Evolutionary conservation across 1,140 invertebrate species (phyloP).

Genomic region (Orchesella cincta): DNA sequence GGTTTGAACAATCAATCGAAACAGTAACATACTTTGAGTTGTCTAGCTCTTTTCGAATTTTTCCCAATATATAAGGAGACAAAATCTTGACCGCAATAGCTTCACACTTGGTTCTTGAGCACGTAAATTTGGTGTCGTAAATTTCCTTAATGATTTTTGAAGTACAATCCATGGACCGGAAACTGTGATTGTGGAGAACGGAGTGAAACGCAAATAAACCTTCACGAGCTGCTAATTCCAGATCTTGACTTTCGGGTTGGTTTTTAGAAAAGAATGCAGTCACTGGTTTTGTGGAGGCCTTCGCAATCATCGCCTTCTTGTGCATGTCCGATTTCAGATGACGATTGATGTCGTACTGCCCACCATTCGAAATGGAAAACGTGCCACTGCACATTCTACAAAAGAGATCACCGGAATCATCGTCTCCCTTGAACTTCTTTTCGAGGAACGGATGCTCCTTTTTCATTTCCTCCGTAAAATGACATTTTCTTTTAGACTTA

Average conservation of each 20-base stretch:
- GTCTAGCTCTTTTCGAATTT: background rate
- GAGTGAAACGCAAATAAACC: slow-evolving; percentile 50
- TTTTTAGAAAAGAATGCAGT: background rate
- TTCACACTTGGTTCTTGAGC: slow-evolving; percentile 46
- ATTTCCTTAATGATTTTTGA: slow-evolving; percentile 38
- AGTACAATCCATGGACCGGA: slow-evolving; percentile 51
- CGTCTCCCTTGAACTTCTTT: background rate
- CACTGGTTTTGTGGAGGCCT: background rate
- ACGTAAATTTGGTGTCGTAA: slow-evolving; percentile 48
- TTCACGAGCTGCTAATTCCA: slow-evolving; percentile 40
- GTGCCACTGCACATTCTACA: background rate
- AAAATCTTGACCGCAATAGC: slow-evolving; percentile 50
- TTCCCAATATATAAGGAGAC: slow-evolving; percentile 38
- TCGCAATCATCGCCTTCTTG: background rate
- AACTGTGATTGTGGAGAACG: slow-evolving; percentile 48
- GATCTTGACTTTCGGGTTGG: background rate
- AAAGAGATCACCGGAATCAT: background rate
- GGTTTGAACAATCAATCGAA: background rate
- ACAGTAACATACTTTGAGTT: background rate
- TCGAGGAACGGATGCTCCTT: background rate
- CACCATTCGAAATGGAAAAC: background rate
- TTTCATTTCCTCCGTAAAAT: background rate
- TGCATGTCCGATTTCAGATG: background rate
- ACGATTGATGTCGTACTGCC: background rate
- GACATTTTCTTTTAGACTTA: background rate